Evolutionary conservation across 2,797 vertebrate species (phyloP), one percentile per base, ranked within the genome.

Genomic region (Pseudocheirus occidentalis): DNA sequence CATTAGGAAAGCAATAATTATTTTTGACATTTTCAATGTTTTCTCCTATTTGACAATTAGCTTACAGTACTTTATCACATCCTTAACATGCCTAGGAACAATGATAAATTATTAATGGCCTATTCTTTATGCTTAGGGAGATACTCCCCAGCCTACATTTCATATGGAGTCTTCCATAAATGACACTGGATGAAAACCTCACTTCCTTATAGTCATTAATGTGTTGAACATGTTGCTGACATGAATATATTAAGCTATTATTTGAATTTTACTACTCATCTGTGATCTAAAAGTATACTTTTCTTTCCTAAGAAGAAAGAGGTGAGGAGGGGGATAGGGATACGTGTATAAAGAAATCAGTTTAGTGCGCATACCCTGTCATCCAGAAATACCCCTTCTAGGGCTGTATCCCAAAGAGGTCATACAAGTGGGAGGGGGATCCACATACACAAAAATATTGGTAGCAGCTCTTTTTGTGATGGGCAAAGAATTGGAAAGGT

Each of bases 1-100:
- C 95, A 95, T 98, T 91, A 96, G 98, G 96, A 92, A 93, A 96
- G 94, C 91, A 91, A 50, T 96, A 89, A 97, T 97, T 97, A 96
- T 96, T 95, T 95, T 95, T 94, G 56, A 55, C 92, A 91, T 40
- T 73, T 59, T 54, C 94, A 92, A 91, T 21, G 27, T 87, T 81
- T 94, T 52, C 95, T 91, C 93, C 94, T 56, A 94, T 97, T 93
- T 52, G 97, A 97, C 95, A 98, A 96, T 95, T 94, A 97, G 95
- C 52, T 56, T 62, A 59, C 92, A 58, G 58, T 27, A 16, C 27
- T 52, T 24, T 94, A 55, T 62, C 94, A 90, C 31, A 92, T 55
- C 59, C 52, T 27, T 28, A 0, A 10, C n/a, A 5, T 94, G 95
- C 58, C 57, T 57, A 0, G 24, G 66, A 91, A 81, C 90, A 92